Base-by-base conservation (phyloP, 2,113 vertebrate genomes). In the Malaclemys terrapin region DNA sequence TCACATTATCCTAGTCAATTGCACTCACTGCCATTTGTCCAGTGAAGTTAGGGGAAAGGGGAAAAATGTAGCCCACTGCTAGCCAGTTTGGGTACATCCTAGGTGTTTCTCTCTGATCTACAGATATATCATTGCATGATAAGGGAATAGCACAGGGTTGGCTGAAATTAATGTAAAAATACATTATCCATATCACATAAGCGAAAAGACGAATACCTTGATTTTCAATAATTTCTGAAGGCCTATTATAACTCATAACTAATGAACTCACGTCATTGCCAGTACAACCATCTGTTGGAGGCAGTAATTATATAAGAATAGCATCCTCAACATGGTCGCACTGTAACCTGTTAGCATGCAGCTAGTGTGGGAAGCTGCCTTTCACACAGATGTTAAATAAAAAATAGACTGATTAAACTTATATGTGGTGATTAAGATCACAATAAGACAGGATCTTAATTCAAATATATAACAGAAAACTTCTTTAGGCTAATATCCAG, bases 1-100 rank as follows among this genome's bases (percentile, higher is more conserved):
- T 98, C 76, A 10, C 89, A 94, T 88, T 94, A 89, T 96, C 95
- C 91, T 91, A 94, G 95, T 97, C 97, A 96, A 97, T 98, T 98
- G 96, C 95, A 90, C 89, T 91, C 96, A 95, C n/a, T n/a, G n/a
- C n/a, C n/a, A n/a, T n/a, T n/a, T n/a, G n/a, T n/a, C n/a, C 83
- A 91, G 38, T 29, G 78, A 93, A 96, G 91, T 76, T 92, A 83
- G 93, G 93, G 88, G 4, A 62, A 95, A 78, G 52, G 42, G 83
- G 35, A 49, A 47, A 92, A 89, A 90, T 82, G 87, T 16, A 87
- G 38, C 95, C 89, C 57, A 62, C 83, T 94, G 52, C 86, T 80
- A n/a, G 24, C 38, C 0, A 1, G 85, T 93, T 79, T 80, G 27
- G 85, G 11, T 87, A 4, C 8, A 93, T 45, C 52, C 79, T 89